Base-by-base conservation (phyloP, 2,797 vertebrate genomes). In the Kryptopterus vitreolus region DNA sequence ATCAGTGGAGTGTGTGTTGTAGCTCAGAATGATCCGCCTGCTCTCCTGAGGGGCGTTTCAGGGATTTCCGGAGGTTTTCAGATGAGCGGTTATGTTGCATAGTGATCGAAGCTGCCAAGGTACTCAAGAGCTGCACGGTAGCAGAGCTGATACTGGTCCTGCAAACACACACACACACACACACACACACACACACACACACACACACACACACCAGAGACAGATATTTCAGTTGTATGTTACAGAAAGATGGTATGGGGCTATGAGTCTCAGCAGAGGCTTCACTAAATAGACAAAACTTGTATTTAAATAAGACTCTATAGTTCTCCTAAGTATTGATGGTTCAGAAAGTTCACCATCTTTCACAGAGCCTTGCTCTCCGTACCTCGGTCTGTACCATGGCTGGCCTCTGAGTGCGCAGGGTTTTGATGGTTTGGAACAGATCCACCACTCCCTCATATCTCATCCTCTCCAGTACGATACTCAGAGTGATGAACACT, bases 61-160 rank as follows among this genome's bases (percentile, higher is more conserved):
- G 77, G 73, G 68, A 31, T 70, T 81, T 75, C 80, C 75, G 80
- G 81, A 69, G 81, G 31, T 75, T 85, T 85, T 81, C 84, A 92
- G 53, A 59, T 91, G 90, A 87, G 88, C 90, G 90, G 93, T 97
- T 97, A 98, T 94, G 96, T 98, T 97, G 96, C 95, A 97, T 97
- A 98, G 96, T 98, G 96, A 91, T 99, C 98, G 33, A 98, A 99
- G 94, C 96, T 99, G 92, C 96, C 97, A 75, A 99, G 95, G 91
- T 99, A 98, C 92, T 99, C 97, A 94, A 98, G 93, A 61, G 97
- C 97, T 0, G 97, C 96, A 75, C 95, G 90, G 93, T 99, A 99
- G 92, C 98, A 99, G 90, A 99, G 92, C 89, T 97, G 97, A 90
- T 99, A 99, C 94, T 99, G 98, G 92, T 99, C 98, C 98, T 99